A percentile compares a stretch with the other conserved stretches of the same genome.
phyloP scores from a whole-genome alignment of 2,797 vertebrate species.

The Eidolon dupreanum region DNA sequence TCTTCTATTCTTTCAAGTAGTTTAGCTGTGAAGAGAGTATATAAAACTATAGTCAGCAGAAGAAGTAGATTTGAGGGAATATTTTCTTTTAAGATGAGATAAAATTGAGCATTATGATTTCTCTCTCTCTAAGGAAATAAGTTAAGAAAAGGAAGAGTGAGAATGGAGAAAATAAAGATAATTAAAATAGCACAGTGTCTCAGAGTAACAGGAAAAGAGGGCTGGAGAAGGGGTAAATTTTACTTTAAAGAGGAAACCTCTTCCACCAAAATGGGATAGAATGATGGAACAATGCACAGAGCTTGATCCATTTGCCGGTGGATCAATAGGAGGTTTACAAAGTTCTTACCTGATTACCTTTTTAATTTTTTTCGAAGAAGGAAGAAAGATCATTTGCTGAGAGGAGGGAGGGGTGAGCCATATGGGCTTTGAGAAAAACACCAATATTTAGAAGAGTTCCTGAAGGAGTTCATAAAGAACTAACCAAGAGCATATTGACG shows the following conservation, averaged over 20 bases:
- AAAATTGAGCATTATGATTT: background rate
- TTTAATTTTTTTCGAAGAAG: background rate
- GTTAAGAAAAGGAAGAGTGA: background rate
- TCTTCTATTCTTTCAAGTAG: background rate
- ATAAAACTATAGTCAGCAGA: background rate
- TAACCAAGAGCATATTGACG: background rate
- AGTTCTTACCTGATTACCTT: background rate
- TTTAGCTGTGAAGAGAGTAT: background rate
- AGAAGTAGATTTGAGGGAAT: background rate
- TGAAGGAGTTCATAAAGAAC: background rate
- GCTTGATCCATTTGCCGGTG: background rate
- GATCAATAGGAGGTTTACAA: background rate
- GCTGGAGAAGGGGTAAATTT: background rate
- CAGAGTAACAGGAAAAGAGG: background rate
- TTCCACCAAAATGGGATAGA: background rate
- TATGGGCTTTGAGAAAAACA: background rate
- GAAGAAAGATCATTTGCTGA: background rate
- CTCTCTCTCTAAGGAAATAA: background rate
- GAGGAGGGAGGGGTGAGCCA: background rate
- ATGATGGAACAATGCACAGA: background rate
- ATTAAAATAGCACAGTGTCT: background rate
- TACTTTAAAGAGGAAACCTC: background rate
- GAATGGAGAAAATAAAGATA: background rate
- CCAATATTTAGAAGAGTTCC: background rate
- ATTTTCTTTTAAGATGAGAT: constrained; percentile 26